Evolutionary conservation across 1,140 invertebrate species (phyloP).

Genomic region (Colletes gigas): DNA sequence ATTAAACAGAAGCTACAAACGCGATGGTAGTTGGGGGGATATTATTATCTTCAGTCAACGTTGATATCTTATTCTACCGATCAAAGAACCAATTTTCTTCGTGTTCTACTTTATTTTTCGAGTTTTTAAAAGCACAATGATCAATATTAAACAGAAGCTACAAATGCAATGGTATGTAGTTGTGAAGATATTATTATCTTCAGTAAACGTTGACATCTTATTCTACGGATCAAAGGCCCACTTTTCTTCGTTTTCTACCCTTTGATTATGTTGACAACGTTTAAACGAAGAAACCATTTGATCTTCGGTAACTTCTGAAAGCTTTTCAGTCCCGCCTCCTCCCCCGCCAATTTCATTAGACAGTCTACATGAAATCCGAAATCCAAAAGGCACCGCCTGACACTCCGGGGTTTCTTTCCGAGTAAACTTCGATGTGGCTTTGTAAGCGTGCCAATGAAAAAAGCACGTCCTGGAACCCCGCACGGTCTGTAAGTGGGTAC

Average conservation of each 20-base stretch:
- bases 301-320: conserved; percentile 38
- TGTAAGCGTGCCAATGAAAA: conserved; percentile 55
- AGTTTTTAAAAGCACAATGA: too few relatives aligned
- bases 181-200: too few relatives aligned
- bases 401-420: conserved; percentile 12
- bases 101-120: too few relatives aligned
- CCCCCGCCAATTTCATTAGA: conserved; percentile 22
- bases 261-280: not conserved
- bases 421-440: conserved; percentile 55
- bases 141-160: too few relatives aligned
- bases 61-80: too few relatives aligned
- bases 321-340: not conserved
- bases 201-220: not conserved
- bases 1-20: too few relatives aligned
- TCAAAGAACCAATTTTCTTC: too few relatives aligned
- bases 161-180: too few relatives aligned
- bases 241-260: not conserved
- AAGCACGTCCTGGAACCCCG: conserved; percentile 30
- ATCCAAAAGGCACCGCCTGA: conserved; percentile 24
- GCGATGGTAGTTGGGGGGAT: too few relatives aligned
- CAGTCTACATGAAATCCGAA: conserved; percentile 32
- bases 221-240: not conserved
- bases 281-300: conserved; percentile 18
- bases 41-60: too few relatives aligned
- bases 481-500: conserved; percentile 52